Percentiles rank a stretch among this genome's conserved stretches.
These are phyloP conservation scores for Protobothrops mucrosquamatus DNA, from an alignment of 2,113 vertebrate genomes.

Conservation along the genomic window DNA sequence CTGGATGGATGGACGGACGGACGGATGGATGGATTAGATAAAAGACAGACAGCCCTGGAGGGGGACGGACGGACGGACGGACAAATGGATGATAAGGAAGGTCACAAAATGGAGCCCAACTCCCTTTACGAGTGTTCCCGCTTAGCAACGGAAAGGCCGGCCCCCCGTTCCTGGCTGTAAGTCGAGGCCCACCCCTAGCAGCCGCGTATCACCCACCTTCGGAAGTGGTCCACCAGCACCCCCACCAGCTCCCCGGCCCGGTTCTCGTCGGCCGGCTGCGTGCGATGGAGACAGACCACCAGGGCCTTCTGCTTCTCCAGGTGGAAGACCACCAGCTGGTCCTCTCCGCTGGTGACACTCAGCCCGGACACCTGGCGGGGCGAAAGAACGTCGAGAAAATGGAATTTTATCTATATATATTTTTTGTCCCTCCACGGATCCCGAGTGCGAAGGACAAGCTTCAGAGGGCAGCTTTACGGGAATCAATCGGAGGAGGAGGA, in stretches of 20 bases:
- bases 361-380: slow-evolving; percentile 77
- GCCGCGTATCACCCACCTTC: slow-evolving; percentile 69
- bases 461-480: too few relatives aligned
- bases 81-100: too few relatives aligned
- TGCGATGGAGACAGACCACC: slow-evolving; percentile 81
- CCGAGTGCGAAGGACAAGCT: background rate
- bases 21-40: background rate
- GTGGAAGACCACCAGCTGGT: slow-evolving; percentile 89
- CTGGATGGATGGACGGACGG: background rate
- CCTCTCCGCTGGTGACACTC: slow-evolving; percentile 80
- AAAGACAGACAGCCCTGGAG: too few relatives aligned
- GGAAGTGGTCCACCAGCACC: slow-evolving; percentile 79
- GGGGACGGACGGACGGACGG: too few relatives aligned
- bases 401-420: background rate
- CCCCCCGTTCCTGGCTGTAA: background rate
- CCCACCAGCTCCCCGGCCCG: slow-evolving; percentile 89
- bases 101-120: too few relatives aligned
- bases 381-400: rapidly evolving
- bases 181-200: too few relatives aligned
- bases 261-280: slow-evolving; percentile 72
- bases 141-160: background rate
- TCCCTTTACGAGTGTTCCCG: too few relatives aligned
- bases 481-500: too few relatives aligned
- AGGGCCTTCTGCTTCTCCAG: slow-evolving; percentile 73
- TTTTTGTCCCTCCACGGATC: too few relatives aligned